Percentiles rank a stretch among this genome's conserved stretches.
Conservation (phyloP, 92 coral and sea anemone genomes). For the Desmophyllum pertusum region DNA sequence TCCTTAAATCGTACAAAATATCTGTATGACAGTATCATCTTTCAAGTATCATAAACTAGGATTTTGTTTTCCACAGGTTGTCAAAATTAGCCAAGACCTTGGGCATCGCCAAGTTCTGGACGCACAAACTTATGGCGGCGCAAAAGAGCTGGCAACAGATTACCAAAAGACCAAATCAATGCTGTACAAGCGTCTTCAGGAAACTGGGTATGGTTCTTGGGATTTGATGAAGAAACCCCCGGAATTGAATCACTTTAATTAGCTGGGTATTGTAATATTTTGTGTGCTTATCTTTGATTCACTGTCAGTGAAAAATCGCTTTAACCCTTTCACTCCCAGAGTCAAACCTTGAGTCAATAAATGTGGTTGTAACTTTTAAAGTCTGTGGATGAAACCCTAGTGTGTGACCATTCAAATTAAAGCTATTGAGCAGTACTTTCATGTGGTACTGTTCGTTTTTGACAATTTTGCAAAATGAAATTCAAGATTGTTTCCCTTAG, state of each 20-base stretch:
- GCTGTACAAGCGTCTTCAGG: conserved; percentile 67
- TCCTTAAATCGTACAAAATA: too few relatives aligned
- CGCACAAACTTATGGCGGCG: conserved; percentile 63
- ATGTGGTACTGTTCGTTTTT: too few relatives aligned
- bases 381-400: too few relatives aligned
- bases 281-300: background rate
- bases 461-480: too few relatives aligned
- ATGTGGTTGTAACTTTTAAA: too few relatives aligned
- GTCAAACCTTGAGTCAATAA: too few relatives aligned
- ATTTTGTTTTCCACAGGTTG: conserved; percentile 31
- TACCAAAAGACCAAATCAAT: conserved; percentile 72
- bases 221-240: conserved; percentile 91
- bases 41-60: too few relatives aligned
- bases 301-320: background rate
- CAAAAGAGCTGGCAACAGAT: conserved; percentile 75
- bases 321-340: too few relatives aligned
- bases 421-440: too few relatives aligned
- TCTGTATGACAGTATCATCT: too few relatives aligned
- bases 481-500: too few relatives aligned
- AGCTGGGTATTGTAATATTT: background rate
- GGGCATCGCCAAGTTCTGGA: conserved; percentile 45
- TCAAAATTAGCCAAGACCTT: conserved; percentile 55
- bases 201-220: conserved; percentile 78
- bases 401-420: too few relatives aligned
- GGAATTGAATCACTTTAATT: conserved; percentile 72